Conservation (phyloP, 2,113 vertebrate genomes). For the Panthera tigris region DNA sequence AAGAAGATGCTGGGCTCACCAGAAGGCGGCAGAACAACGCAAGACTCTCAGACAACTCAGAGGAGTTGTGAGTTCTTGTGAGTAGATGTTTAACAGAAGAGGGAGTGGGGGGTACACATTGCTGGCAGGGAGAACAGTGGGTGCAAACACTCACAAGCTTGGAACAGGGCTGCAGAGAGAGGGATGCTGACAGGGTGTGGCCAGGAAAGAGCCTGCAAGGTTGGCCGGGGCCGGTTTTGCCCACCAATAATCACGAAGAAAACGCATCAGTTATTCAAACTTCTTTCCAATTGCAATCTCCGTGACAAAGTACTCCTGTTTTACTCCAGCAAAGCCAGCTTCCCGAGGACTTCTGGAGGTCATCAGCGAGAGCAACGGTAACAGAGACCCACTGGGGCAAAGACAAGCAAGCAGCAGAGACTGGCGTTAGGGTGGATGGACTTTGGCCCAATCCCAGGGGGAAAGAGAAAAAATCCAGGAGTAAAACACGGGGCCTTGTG, state of each 20-base stretch:
- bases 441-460: background rate
- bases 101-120: accelerated
- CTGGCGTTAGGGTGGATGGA: conserved; percentile 15
- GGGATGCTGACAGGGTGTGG: background rate
- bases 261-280: conserved; percentile 54
- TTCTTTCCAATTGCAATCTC: conserved; percentile 55
- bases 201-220: background rate
- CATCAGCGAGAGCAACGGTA: background rate
- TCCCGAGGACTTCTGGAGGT: conserved; percentile 35
- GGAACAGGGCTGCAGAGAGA: background rate
- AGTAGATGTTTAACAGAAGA: background rate
- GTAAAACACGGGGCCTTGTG: background rate
- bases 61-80: background rate
- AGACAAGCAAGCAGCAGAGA: background rate
- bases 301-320: conserved; percentile 43
- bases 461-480: background rate
- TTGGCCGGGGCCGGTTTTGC: background rate
- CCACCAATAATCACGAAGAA: conserved; percentile 51
- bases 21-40: background rate
- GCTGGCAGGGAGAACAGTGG: background rate
- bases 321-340: background rate
- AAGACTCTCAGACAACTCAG: background rate
- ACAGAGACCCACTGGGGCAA: background rate
- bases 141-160: background rate
- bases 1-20: too few relatives aligned